Evolutionary conservation across 2,888 invertebrate species (phyloP), one percentile per base, ranked within the genome.

Genomic region (Phymatocera aterrima): DNA sequence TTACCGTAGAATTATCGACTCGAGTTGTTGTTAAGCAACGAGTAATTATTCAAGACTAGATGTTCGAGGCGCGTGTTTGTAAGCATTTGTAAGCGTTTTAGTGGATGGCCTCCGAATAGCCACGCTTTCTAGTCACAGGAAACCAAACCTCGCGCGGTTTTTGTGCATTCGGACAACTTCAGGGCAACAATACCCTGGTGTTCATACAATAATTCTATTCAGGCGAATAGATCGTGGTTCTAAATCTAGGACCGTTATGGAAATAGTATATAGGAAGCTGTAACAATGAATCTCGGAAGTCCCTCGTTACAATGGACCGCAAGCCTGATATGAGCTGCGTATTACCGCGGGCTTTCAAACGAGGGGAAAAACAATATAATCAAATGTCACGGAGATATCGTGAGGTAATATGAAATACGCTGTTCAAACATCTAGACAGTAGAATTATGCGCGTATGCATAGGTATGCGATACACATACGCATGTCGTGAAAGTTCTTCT

Each of bases 61-160:
- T 65, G n/a, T n/a, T n/a, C n/a, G 78, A 80, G 79, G 48, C 43
- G 74, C 72, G 43, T 64, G 40, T 75, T 64, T 64, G 78, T 78
- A 75, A 37, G 77, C 78, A 68, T 82, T 84, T 81, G 82, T 80
- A 77, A 82, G 64, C 83, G 80, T 85, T 85, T 84, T 84, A 83
- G 82, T 82, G 84, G 84, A 84, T 83, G 84, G 82, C 79, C 83
- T 82, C 82, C 79, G 82, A 31, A 40, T 21, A 37, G 82, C 81
- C 81, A 85, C 86, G 86, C 85, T 86, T 85, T 86, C 85, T 86
- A 85, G 82, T 81, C 82, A 82, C 84, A 81, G 83, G 82, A 83
- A 81, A 80, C 82, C 79, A 75, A 80, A 78, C 81, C 82, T 81
- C 28, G n/a, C n/a, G n/a, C n/a, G 12, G 43, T 75, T 75, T 75